These are phyloP conservation scores for Tuta absoluta DNA, from an alignment of 2,888 invertebrate species.

Conservation along the genomic window DNA sequence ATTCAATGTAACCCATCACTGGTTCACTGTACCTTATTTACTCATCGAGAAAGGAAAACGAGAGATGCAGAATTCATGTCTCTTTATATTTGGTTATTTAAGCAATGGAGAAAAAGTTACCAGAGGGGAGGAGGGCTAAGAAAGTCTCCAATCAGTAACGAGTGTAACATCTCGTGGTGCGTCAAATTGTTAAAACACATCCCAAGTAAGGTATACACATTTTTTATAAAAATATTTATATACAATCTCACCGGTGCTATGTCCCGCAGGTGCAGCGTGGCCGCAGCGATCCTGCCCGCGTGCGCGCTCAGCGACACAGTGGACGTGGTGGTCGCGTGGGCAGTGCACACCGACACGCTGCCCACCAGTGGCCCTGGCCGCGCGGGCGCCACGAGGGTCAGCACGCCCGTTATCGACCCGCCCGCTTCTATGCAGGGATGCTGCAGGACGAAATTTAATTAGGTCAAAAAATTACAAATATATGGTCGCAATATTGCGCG, in stretches of 20 bases:
- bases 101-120: too few species aligned
- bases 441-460: conserved; percentile 30
- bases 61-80: too few species aligned
- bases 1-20: too few species aligned
- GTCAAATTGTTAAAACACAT: too few species aligned
- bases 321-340: conserved; percentile 32
- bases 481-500: conserved; percentile 36
- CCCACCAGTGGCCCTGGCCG: conserved; percentile 46
- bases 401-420: conserved; percentile 36
- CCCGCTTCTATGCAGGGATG: conserved; percentile 29
- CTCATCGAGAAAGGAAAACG: too few species aligned
- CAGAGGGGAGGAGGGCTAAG: too few species aligned
- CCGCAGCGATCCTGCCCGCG: conserved; percentile 33
- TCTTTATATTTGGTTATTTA: too few species aligned
- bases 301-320: conserved; percentile 36
- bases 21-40: too few species aligned
- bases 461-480: background rate
- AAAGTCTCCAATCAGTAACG: too few species aligned
- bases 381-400: conserved; percentile 53
- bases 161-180: too few species aligned
- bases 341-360: conserved; percentile 31
- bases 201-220: too few species aligned
- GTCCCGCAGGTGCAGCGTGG: conserved; percentile 27
- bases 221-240: too few species aligned
- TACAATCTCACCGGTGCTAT: conserved; percentile 37